Conservation (phyloP, 2,113 vertebrate genomes). For the Tachysurus fulvidraco region DNA sequence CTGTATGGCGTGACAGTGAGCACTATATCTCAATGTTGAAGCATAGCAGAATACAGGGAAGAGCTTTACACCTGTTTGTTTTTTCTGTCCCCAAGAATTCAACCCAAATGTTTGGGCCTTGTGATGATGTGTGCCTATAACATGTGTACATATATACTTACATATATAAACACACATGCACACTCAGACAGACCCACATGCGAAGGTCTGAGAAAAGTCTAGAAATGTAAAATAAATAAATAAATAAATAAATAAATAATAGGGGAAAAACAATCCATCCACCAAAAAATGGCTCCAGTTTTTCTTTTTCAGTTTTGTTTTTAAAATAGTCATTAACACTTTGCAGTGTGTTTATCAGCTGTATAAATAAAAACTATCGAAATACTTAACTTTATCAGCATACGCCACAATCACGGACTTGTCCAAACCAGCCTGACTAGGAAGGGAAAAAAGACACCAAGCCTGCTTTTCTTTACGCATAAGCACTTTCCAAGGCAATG, state of each 20-base stretch:
- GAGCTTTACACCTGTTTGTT: neutral
- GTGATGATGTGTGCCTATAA: slow-evolving; percentile 72
- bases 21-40: neutral
- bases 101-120: slow-evolving; percentile 58
- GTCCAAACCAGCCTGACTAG: slow-evolving; percentile 57
- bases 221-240: slow-evolving; percentile 57
- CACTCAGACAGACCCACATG: slow-evolving; percentile 51
- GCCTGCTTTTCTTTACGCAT: slow-evolving; percentile 66
- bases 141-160: slow-evolving; percentile 73
- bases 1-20: slow-evolving; percentile 26
- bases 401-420: slow-evolving; percentile 57
- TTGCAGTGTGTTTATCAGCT: slow-evolving; percentile 63
- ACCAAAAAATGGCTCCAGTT: slow-evolving; percentile 59
- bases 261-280: slow-evolving; percentile 52
- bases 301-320: slow-evolving; percentile 60
- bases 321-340: slow-evolving; percentile 64
- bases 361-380: slow-evolving; percentile 63
- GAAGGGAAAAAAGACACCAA: slow-evolving; percentile 62
- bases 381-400: slow-evolving; percentile 55
- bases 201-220: slow-evolving; percentile 61
- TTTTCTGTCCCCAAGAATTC: slow-evolving; percentile 17
- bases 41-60: neutral
- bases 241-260: slow-evolving; percentile 59
- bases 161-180: slow-evolving; percentile 49
- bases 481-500: slow-evolving; percentile 67